Evolutionary conservation across 2,113 vertebrate genomes (phyloP).

Genomic region (Leucosticte australis): DNA sequence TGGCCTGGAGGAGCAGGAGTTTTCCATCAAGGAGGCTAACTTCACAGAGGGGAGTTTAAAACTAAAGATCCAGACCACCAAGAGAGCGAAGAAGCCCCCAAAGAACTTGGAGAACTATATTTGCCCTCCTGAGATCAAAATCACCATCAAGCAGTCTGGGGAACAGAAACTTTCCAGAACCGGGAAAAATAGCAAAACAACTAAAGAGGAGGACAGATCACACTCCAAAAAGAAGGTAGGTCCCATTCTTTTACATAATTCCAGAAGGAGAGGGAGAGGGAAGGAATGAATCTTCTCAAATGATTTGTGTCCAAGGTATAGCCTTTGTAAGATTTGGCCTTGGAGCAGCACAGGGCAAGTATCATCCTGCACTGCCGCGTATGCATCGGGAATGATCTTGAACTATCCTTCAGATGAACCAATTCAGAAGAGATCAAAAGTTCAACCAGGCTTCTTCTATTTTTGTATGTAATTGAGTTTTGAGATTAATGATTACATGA

Average conservation of each 20-base stretch:
- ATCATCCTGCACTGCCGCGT: not conserved
- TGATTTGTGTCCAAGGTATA: not conserved
- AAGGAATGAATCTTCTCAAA: not conserved
- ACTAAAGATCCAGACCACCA: slow-evolving; percentile 98
- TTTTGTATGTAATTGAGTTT: slow-evolving; percentile 10
- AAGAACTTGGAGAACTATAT: slow-evolving; percentile 99
- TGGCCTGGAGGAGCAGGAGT: slow-evolving; percentile 93
- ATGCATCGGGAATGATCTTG: not conserved
- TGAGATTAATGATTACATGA: slow-evolving; percentile 40
- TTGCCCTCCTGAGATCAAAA: slow-evolving; percentile 96
- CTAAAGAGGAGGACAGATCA: slow-evolving; percentile 88
- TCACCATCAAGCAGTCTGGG: slow-evolving; percentile 93
- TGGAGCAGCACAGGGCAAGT: not conserved
- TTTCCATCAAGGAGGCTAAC: slow-evolving; percentile 99
- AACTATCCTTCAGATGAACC: not conserved
- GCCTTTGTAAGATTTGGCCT: not conserved
- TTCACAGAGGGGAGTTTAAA: slow-evolving; percentile 98
- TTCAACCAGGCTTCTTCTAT: not conserved
- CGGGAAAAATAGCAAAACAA: slow-evolving; percentile 80
- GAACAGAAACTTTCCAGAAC: slow-evolving; percentile 84
- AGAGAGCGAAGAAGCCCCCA: slow-evolving; percentile 96
- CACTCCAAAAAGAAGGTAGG: slow-evolving; percentile 93
- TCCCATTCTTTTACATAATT: not conserved
- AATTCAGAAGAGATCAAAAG: not conserved
- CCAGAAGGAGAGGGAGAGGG: not conserved